Evolutionary conservation across 2,797 vertebrate genomes (phyloP), one percentile per base, ranked within the genome.

Genomic region (Takifugu ocellatus): DNA sequence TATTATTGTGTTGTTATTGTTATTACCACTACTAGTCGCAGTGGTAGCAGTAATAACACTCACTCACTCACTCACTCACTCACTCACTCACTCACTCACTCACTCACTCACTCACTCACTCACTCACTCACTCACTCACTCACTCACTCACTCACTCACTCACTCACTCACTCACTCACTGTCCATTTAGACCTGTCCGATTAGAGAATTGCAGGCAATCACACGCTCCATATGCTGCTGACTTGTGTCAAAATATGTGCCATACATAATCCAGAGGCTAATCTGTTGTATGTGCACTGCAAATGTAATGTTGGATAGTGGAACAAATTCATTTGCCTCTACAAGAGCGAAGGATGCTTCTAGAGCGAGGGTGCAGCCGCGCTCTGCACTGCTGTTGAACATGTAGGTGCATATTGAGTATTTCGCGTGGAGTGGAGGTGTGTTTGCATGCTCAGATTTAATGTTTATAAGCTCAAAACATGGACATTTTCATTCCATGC

Each of bases 121-220:
- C 21, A 21, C 21, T 21, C 21, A 21, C 51, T 25, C 31, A 46
- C 60, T 65, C 14, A 57, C 21, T 33, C 56, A 27, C 42, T 59
- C 33, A 64, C 24, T 56, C 10, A 66, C 24, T 56, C 8, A 64
- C 14, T 25, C 50, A 64, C 17, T 65, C 14, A 57, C 21, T 33
- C 56, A 27, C 42, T 59, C 33, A 64, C 51, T 25, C 31, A 46
- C 60, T 65, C 14, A 57, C 21, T 33, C 56, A 27, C 47, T 51
- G n/a, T 49, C 48, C 56, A 56, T 45, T 68, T 75, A 75, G 81
- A 84, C 87, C 87, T 47, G 14, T 83, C 89, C 90, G 90, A 84
- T 87, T 84, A 59, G 43, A 79, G 60, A 86, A 61, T 56, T 68
- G 71, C 66, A 61, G 60, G 58, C 56, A 59, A 70, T 54, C 58